A percentile compares a stretch with the other conserved stretches of the same genome.
These are phyloP conservation scores for Caenorhabditis macrosperma DNA, from an alignment of 2,888 invertebrate genomes.

Conservation along the genomic window DNA sequence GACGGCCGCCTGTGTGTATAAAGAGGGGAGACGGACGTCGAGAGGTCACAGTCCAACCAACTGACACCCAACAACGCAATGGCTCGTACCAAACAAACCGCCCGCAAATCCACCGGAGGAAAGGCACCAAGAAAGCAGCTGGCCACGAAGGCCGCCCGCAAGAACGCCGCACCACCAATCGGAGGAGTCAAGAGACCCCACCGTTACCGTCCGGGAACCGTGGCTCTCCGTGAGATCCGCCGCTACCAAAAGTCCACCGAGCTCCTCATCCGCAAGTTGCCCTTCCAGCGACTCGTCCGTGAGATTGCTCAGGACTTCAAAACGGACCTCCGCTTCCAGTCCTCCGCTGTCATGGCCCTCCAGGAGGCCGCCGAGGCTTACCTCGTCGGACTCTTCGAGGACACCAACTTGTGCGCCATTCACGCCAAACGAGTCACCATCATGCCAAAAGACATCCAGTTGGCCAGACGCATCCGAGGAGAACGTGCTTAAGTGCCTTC, in stretches of 20 bases:
- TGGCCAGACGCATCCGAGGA: conserved; percentile 95
- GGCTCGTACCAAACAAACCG: no score
- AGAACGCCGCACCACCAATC: no score
- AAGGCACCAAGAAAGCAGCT: no score
- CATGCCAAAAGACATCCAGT: conserved; percentile 97
- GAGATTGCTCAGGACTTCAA: conserved; percentile 98
- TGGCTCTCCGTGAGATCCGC: conserved; percentile 95
- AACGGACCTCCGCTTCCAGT: conserved; percentile 95
- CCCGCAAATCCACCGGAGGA: no score
- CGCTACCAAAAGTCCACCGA: conserved; percentile 97
- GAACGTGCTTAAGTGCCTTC: conserved; percentile 51
- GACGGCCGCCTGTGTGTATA: no score
- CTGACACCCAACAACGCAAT: no score
- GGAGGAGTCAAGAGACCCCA: conserved; percentile 97
- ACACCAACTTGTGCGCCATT: conserved; percentile 95
- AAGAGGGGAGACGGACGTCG: no score
- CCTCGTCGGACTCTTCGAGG: conserved; percentile 94
- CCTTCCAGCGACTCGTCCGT: conserved; percentile 93
- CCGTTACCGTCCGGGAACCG: conserved; percentile 95
- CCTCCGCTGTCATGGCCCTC: conserved; percentile 93
- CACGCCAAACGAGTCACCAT: conserved; percentile 97
- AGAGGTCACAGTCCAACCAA: no score
- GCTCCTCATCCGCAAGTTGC: conserved; percentile 93
- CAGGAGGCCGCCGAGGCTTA: conserved; percentile 90
- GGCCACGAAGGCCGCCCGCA: no score